Evolutionary conservation across 2,888 invertebrate species (phyloP).

Genomic region (Caradrina kadenii): DNA sequence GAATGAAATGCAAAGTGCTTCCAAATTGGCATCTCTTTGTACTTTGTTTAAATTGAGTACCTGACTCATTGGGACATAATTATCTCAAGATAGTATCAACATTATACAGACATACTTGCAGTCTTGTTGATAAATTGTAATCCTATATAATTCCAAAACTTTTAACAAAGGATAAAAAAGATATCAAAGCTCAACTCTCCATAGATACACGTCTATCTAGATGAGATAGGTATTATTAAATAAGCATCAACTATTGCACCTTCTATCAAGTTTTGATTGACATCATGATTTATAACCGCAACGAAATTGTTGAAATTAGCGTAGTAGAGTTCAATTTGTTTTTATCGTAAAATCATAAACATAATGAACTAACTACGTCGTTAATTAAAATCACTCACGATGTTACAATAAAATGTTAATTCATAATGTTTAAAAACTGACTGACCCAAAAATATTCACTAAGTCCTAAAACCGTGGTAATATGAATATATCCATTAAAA

Average conservation of each 20-base stretch:
- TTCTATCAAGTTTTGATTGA: constrained; percentile 7
- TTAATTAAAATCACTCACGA: constrained; percentile 41
- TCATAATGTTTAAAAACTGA: constrained; percentile 10
- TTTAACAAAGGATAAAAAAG: neutral
- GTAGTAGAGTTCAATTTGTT: constrained; percentile 24
- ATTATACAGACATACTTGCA: neutral
- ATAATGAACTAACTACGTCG: constrained; percentile 38
- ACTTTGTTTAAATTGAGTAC: neutral
- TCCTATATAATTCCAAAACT: neutral
- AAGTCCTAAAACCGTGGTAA: constrained; percentile 1
- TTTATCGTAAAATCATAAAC: constrained; percentile 40
- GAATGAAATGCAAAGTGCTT: constrained; percentile 29
- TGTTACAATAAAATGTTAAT: constrained; percentile 26
- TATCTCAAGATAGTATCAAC: constrained; percentile 11
- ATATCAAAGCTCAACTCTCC: too few relatives aligned
- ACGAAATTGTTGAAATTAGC: constrained; percentile 39
- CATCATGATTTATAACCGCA: constrained; percentile 10
- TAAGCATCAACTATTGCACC: neutral
- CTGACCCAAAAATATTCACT: neutral
- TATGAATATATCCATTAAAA: constrained; percentile 25
- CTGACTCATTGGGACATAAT: constrained; percentile 21
- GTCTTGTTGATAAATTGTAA: neutral
- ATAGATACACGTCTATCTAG: constrained; percentile 4
- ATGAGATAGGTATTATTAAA: neutral
- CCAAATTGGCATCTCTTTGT: constrained; percentile 33